phyloP scores from a whole-genome alignment of 2,888 invertebrate species.

The Chydorus sphaericus region DNA sequence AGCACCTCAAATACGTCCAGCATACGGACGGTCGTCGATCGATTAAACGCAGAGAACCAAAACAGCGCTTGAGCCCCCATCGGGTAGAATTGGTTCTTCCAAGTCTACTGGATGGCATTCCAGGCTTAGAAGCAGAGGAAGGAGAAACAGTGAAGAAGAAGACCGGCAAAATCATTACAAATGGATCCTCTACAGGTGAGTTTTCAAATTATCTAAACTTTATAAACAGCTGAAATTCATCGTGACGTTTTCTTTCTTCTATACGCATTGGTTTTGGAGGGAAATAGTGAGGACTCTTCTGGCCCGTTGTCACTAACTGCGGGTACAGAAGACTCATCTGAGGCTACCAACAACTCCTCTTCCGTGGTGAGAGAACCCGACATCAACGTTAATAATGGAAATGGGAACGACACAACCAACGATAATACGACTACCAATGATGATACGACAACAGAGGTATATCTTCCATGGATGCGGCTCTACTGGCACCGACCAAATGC shows the following conservation, averaged over 20 bases:
- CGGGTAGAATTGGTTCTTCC: slow-evolving; percentile 79
- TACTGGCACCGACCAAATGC: background rate
- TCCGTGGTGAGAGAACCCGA: background rate
- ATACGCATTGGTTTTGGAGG: background rate
- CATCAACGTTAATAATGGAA: background rate
- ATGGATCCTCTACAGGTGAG: slow-evolving; percentile 8
- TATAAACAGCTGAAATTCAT: background rate
- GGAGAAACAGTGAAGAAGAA: too few relatives aligned
- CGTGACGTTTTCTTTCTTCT: background rate
- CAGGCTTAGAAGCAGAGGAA: slow-evolving; percentile 24
- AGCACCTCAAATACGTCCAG: slow-evolving; percentile 86
- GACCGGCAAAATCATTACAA: slow-evolving; percentile 4
- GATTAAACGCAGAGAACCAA: slow-evolving; percentile 57
- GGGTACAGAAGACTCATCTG: slow-evolving; percentile 9
- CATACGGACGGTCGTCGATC: slow-evolving; percentile 65
- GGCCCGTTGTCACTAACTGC: background rate
- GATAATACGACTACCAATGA: background rate
- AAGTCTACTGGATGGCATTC: slow-evolving; percentile 63
- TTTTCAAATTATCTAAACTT: too few relatives aligned
- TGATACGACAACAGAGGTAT: background rate
- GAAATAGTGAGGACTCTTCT: slow-evolving; percentile 11
- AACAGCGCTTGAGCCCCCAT: slow-evolving; percentile 36
- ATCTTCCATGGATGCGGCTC: background rate
- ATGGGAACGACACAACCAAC: background rate
- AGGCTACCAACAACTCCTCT: slow-evolving; percentile 12